A percentile compares a stretch with the other conserved stretches of the same genome.
Evolutionary conservation across 2,888 invertebrate genomes (phyloP).

Genomic region (Tinea pellionella): DNA sequence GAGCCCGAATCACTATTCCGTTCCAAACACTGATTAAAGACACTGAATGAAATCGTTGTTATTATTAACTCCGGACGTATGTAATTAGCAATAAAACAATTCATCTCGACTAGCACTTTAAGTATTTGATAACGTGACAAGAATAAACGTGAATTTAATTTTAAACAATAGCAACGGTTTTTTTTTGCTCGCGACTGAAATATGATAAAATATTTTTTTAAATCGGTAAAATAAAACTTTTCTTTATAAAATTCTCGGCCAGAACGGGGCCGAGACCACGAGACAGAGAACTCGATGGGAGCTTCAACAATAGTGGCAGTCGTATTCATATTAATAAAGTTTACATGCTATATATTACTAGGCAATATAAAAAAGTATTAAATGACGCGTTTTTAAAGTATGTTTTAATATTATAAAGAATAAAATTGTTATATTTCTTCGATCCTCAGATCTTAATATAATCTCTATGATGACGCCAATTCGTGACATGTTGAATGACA

Average conservation of each 20-base stretch:
- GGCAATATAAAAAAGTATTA: too few species aligned
- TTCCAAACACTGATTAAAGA: conserved; percentile 20
- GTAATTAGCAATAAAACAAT: neutral
- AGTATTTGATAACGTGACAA: neutral
- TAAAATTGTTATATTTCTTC: neutral
- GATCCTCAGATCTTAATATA: conserved; percentile 1
- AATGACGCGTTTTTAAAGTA: neutral
- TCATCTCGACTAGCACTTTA: neutral
- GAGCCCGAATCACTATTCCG: conserved; percentile 22
- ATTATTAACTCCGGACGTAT: neutral
- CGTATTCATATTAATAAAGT: too few species aligned
- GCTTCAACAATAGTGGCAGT: too few species aligned
- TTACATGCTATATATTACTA: too few species aligned
- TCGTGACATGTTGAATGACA: neutral
- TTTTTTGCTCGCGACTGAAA: too few species aligned
- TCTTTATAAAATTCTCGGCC: too few species aligned
- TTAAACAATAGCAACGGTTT: too few species aligned
- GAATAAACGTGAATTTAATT: neutral
- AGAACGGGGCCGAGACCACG: too few species aligned
- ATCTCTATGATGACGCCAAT: conserved; percentile 4
- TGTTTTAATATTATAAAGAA: too few species aligned
- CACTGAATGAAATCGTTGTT: conserved; percentile 16
- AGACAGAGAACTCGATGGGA: too few species aligned
- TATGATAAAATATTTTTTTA: too few species aligned
- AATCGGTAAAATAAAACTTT: too few species aligned